phyloP scores from a whole-genome alignment of 1,140 invertebrate genomes.

The Chlorops oryzae region DNA sequence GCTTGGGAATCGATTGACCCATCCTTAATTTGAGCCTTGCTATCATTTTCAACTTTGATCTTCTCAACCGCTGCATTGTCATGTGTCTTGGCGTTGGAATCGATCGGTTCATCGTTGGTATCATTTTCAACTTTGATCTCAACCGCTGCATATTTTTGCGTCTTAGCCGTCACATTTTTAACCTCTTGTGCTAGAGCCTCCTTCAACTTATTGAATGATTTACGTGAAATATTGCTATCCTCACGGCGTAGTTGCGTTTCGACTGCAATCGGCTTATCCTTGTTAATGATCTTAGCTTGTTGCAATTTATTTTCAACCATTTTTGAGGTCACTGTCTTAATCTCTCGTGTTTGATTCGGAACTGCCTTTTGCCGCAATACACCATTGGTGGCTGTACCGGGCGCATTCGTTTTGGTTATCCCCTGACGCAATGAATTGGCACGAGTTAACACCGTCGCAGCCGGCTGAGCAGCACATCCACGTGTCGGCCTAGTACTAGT shows the following conservation, averaged over 20 bases:
- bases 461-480: too few relatives aligned
- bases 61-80: neutral
- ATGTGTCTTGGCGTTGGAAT: neutral
- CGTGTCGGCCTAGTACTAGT: too few relatives aligned
- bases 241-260: constrained; percentile 28
- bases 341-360: too few relatives aligned
- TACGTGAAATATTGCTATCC: constrained; percentile 40
- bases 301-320: constrained; percentile 18
- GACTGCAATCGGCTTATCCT: neutral
- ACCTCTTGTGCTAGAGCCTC: constrained; percentile 32
- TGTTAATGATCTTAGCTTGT: constrained; percentile 9
- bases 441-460: constrained; percentile 28
- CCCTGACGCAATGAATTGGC: constrained; percentile 32
- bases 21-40: too few relatives aligned
- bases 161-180: neutral
- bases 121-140: neutral
- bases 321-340: constrained; percentile 21
- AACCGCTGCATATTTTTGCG: constrained; percentile 14
- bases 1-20: too few relatives aligned
- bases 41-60: neutral
- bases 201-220: constrained; percentile 36
- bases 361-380: too few relatives aligned
- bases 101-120: too few relatives aligned
- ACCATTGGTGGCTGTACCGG: too few relatives aligned
- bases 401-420: too few relatives aligned